Evolutionary conservation across 2,888 invertebrate genomes (phyloP), one percentile per base, ranked within the genome.

Genomic region (Lasiommata megera): DNA sequence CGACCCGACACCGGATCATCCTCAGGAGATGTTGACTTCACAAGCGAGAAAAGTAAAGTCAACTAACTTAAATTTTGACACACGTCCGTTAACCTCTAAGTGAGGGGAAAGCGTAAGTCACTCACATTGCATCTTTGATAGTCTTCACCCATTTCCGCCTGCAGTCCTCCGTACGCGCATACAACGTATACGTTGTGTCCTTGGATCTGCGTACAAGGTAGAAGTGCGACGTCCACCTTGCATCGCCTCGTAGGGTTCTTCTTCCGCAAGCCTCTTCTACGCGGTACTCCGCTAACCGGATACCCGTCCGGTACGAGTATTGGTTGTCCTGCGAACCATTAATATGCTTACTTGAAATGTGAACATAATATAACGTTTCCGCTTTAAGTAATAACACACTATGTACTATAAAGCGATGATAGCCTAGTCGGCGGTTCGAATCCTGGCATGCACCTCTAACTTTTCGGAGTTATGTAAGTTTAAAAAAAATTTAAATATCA

Each of bases 271-370:
- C 93, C 80, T 96, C 96, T 74, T 98, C 98, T 31, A 98, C 93
- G 60, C 95, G 94, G 89, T 96, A 98, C 78, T 98, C 97, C 38
- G 94, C 93, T 62, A 99, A 92, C 51, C 95, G 93, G 60, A 98
- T 92, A 29, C 96, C 96, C 69, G 96, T 95, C 58, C 97, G 95
- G 88, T 94, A 98, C 74, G 95, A 96, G 89, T 98, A 99, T 77
- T 97, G 97, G 77, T 97, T 97, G 58, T 96, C 95, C 95, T 95
- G 80, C 3, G 37, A 23, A 3, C 31, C 28, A 16, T 11, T 34
- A 7, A 0, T 0, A 34, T 37, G 6, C 5, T 14, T 12, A 14
- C 5, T 14, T 12, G 8, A 36, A 36, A 23, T 23, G 23, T 5
- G 5, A 2, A 2, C 5, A 3, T 23, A 5, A 23, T 23, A 23